phyloP scores from a whole-genome alignment of 2,888 invertebrate species.

The Limenitis camilla region DNA sequence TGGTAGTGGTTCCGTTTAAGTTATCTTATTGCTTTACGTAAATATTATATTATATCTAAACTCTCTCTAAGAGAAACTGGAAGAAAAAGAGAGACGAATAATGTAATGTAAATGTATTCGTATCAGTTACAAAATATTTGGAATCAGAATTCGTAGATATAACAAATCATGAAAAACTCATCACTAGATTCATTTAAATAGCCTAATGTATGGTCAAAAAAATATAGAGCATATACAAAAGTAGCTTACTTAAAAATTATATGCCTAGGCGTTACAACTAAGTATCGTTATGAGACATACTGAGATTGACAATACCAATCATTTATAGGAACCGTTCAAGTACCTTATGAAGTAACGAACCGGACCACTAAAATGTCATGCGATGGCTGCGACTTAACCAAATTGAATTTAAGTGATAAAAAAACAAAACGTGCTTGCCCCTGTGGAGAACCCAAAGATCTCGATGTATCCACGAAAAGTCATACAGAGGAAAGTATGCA shows the following conservation, averaged over 20 bases:
- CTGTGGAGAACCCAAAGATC: slow-evolving; percentile 5
- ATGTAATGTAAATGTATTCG: too few relatives aligned
- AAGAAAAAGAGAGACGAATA: too few relatives aligned
- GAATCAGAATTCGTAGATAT: too few relatives aligned
- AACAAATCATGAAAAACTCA: too few relatives aligned
- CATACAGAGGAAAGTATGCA: slow-evolving; percentile 7
- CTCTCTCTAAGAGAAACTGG: too few relatives aligned
- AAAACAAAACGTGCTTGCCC: slow-evolving; percentile 16
- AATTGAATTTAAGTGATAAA: slow-evolving; percentile 1
- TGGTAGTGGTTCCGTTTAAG: too few relatives aligned
- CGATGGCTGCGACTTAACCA: slow-evolving; percentile 2
- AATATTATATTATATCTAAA: too few relatives aligned
- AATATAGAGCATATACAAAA: not conserved
- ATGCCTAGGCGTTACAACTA: too few relatives aligned
- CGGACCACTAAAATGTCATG: slow-evolving; percentile 1
- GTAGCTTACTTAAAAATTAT: too few relatives aligned
- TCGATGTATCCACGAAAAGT: not conserved
- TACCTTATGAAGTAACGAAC: not conserved
- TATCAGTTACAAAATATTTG: too few relatives aligned
- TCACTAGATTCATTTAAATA: not conserved
- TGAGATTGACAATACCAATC: not conserved
- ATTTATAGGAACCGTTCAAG: not conserved
- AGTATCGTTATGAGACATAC: not conserved
- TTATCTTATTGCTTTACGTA: too few relatives aligned
- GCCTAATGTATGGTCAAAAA: not conserved